Evolutionary conservation across 2,113 vertebrate genomes (phyloP).

Genomic region (Camelus dromedarius): DNA sequence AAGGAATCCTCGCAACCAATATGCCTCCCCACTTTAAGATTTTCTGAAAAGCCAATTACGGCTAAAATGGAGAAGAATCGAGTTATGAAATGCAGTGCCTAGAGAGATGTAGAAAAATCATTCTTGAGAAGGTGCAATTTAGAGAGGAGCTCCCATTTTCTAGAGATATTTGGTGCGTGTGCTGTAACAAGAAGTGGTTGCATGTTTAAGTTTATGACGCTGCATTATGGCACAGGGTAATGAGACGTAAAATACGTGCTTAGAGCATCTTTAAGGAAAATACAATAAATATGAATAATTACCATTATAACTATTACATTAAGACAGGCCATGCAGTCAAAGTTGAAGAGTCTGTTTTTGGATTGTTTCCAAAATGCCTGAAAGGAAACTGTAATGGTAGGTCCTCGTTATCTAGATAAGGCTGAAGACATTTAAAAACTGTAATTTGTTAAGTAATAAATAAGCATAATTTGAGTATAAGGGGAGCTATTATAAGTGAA

Average conservation of each 20-base stretch:
- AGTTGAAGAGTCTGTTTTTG: conserved; percentile 60
- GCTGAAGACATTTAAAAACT: conserved; percentile 49
- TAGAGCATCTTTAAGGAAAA: conserved; percentile 63
- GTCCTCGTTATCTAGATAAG: conserved; percentile 48
- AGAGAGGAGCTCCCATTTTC: conserved; percentile 50
- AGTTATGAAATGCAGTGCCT: conserved; percentile 40
- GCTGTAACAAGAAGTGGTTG: not conserved
- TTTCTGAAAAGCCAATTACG: conserved; percentile 67
- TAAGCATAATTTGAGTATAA: conserved; percentile 56
- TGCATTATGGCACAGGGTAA: conserved; percentile 25
- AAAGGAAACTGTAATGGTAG: conserved; percentile 41
- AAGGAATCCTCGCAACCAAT: not conserved
- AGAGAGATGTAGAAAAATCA: not conserved
- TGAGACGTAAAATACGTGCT: conserved; percentile 60
- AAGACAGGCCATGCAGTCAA: conserved; percentile 44
- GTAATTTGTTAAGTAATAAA: conserved; percentile 64
- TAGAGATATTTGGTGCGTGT: not conserved
- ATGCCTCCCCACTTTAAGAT: conserved; percentile 10
- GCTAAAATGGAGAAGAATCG: not conserved
- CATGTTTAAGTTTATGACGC: conserved; percentile 33
- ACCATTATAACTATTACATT: conserved; percentile 35
- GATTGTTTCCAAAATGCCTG: conserved; percentile 61
- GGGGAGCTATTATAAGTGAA: conserved; percentile 31
- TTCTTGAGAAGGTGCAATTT: conserved; percentile 22
- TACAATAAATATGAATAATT: conserved; percentile 68